Conservation (phyloP, 2,113 vertebrate genomes). For the Anguilla rostrata region DNA sequence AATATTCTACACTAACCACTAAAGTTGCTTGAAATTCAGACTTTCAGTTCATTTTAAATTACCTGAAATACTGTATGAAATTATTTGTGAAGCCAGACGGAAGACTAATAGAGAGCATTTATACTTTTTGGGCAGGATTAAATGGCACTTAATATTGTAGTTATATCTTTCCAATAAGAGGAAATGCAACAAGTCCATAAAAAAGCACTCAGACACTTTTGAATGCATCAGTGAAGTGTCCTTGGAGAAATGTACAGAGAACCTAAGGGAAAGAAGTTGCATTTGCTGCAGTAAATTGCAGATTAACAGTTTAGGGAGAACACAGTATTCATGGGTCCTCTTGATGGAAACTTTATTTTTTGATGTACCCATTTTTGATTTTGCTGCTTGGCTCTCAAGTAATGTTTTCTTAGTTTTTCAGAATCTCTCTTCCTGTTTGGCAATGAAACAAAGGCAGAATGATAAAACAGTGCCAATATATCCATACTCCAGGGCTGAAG, state of each 20-base stretch:
- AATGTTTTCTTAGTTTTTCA: not conserved
- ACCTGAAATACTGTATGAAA: not conserved
- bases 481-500: not conserved
- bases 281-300: conserved; percentile 11
- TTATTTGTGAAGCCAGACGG: not conserved
- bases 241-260: conserved; percentile 2
- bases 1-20: not conserved
- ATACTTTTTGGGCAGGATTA: not conserved
- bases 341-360: not conserved
- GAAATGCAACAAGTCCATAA: conserved; percentile 1
- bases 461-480: not conserved
- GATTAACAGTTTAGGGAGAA: conserved; percentile 9
- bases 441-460: not conserved
- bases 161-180: conserved; percentile 14
- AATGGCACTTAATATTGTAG: conserved; percentile 13
- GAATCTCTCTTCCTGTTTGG: not conserved
- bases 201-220: conserved; percentile 15
- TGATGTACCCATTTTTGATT: not conserved
- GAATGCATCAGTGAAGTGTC: conserved; percentile 8
- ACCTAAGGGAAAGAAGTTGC: not conserved
- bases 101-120: not conserved
- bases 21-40: not conserved
- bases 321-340: not conserved
- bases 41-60: not conserved
- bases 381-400: not conserved